Conservation (phyloP, 1,140 invertebrate genomes). For the Contarinia nasturtii region DNA sequence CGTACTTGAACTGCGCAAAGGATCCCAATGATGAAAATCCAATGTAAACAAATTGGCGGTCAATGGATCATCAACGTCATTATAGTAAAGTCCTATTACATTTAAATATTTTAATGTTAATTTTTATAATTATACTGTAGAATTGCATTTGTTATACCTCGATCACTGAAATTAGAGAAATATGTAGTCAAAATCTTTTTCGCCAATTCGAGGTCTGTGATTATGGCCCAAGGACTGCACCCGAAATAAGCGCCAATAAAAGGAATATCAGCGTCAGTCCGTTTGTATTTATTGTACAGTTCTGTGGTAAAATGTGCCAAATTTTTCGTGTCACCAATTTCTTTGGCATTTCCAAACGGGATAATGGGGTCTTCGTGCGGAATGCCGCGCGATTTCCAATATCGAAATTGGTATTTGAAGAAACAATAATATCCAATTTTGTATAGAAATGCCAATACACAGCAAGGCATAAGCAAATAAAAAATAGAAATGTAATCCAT, state of each 20-base stretch:
- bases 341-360: conserved; percentile 19
- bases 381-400: too few species aligned
- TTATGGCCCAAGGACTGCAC: conserved; percentile 20
- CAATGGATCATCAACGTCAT: conserved; percentile 25
- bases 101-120: too few species aligned
- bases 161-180: conserved; percentile 27
- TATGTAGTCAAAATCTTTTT: conserved; percentile 30
- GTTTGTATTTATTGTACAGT: conserved; percentile 13
- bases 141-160: too few species aligned
- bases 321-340: conserved; percentile 5
- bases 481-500: too few species aligned
- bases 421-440: too few species aligned
- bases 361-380: too few species aligned
- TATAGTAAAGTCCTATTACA: too few species aligned
- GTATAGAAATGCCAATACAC: too few species aligned
- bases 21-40: conserved; percentile 27
- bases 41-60: conserved; percentile 26
- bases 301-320: conserved; percentile 12
- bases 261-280: conserved; percentile 19
- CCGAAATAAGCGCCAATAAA: conserved; percentile 26
- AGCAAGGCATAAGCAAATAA: too few species aligned
- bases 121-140: too few species aligned
- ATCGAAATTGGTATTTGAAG: too few species aligned
- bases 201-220: conserved; percentile 25
- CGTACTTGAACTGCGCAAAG: conserved; percentile 24